Evolutionary conservation across 2,888 invertebrate species (phyloP), one percentile per base, ranked within the genome.

Genomic region (Lumbricus terrestris): DNA sequence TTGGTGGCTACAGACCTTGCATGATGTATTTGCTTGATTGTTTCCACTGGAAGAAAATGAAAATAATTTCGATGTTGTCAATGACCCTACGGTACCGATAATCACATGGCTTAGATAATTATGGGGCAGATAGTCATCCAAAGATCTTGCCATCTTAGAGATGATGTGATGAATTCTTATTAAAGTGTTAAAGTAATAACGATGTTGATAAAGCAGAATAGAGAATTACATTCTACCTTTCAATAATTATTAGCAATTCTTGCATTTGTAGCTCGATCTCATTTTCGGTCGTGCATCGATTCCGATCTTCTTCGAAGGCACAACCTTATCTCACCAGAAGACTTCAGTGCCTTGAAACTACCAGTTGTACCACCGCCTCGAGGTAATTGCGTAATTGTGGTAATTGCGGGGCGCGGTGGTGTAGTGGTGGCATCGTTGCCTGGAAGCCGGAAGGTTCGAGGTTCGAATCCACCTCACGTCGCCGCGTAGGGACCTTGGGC

Each of bases 221-320:
- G 35, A 35, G 34, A 83, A 85, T 37, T 35, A 23, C 23, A 18
- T 85, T 85, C 35, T 85, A 15, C 16, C 35, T 69, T 33, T 35
- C 85, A 85, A 34, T 37, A 34, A 29, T 34, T 29, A 85, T n/a
- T n/a, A n/a, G n/a, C n/a, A n/a, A n/a, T 85, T 20, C 69, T 69
- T 38, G 37, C 88, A 1, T 6, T 89, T 91, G 42, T 92, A 94
- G 94, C 93, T 83, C 92, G 93, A 16, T 93, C 94, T n/a, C 93
- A 94, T 90, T 94, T 94, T 92, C 93, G 93, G 38, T 93, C 94
- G 15, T 94, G 94, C 91, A 92, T 95, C 88, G 94, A 95, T 91
- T 93, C 92, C 13, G 93, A 93, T 37, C 91, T 95, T 88, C 91
- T 95, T 88, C 92, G 93, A 91, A 93, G 93, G 38, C 93, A 94